These are phyloP conservation scores for Esox niger DNA, from an alignment of 2,113 vertebrate genomes.

Conservation along the genomic window DNA sequence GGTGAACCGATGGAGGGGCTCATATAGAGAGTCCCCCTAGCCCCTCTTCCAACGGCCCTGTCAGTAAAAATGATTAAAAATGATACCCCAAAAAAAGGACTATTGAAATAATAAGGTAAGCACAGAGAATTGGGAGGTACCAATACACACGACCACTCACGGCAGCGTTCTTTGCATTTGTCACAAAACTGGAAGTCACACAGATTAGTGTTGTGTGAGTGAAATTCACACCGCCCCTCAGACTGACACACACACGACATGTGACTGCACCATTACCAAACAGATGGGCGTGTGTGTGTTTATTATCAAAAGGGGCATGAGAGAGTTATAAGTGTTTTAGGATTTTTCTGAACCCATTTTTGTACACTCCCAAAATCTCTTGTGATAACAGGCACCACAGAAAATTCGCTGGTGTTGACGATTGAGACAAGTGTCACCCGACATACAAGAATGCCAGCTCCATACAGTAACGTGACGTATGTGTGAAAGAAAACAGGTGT, in stretches of 20 bases:
- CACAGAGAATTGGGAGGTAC: no score
- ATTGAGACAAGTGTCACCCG: no score
- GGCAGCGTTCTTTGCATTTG: constrained; percentile 10
- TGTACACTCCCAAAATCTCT: no score
- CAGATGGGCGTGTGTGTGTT: constrained; percentile 2
- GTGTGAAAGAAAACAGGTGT: constrained; percentile 36
- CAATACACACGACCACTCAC: constrained; percentile 30
- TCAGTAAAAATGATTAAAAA: no score
- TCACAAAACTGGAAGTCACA: constrained; percentile 12
- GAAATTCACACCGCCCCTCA: constrained; percentile 24
- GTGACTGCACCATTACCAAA: constrained; percentile 15
- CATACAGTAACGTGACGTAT: constrained; percentile 21
- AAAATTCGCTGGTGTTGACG: no score
- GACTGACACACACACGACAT: background rate
- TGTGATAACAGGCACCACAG: no score
- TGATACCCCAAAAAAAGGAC: no score
- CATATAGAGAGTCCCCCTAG: no score
- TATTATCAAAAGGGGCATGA: constrained; percentile 12
- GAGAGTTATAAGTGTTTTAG: constrained; percentile 43
- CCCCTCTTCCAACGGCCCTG: no score
- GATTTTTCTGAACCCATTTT: no score
- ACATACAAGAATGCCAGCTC: background rate
- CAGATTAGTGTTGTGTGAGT: constrained; percentile 15
- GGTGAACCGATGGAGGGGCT: no score
- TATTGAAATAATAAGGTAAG: no score